Evolutionary conservation across 2,113 vertebrate genomes (phyloP).

Genomic region (Syngnathoides biaculeatus): DNA sequence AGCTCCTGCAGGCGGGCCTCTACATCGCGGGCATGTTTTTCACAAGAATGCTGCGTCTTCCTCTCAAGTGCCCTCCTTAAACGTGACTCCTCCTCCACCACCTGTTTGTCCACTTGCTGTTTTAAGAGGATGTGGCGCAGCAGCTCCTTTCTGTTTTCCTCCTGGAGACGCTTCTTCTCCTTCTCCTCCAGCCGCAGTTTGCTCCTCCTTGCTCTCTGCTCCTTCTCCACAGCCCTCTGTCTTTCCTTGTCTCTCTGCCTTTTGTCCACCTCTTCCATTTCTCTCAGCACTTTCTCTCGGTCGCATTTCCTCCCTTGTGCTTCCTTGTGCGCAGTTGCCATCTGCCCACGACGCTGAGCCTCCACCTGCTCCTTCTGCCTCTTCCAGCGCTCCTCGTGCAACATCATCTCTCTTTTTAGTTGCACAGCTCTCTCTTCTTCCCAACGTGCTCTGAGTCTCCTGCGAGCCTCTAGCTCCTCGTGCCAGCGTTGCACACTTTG

Average conservation of each 20-base stretch:
- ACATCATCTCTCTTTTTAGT: slow-evolving; percentile 30
- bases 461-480: slow-evolving; percentile 58
- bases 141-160: slow-evolving; percentile 62
- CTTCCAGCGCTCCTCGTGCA: slow-evolving; percentile 45
- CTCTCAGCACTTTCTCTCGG: slow-evolving; percentile 53
- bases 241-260: slow-evolving; percentile 43
- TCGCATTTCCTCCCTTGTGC: slow-evolving; percentile 42
- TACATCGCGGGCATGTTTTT: slow-evolving; percentile 33
- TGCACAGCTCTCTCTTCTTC: slow-evolving; percentile 36
- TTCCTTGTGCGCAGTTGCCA: slow-evolving; percentile 36
- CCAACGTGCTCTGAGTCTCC: slow-evolving; percentile 45
- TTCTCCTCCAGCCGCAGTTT: slow-evolving; percentile 37
- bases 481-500: slow-evolving; percentile 55
- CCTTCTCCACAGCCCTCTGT: slow-evolving; percentile 42
- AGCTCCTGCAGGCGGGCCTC: slow-evolving; percentile 51
- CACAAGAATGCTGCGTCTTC: slow-evolving; percentile 42
- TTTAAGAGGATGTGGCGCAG: slow-evolving; percentile 70
- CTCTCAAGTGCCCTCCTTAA: slow-evolving; percentile 59
- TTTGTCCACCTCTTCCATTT: slow-evolving; percentile 44
- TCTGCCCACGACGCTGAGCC: slow-evolving; percentile 32
- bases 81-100: slow-evolving; percentile 56
- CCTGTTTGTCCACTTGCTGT: slow-evolving; percentile 64
- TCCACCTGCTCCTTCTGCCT: slow-evolving; percentile 56
- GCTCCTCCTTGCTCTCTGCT: slow-evolving; percentile 52
- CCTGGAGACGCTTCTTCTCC: slow-evolving; percentile 49